These are phyloP conservation scores for Drosophila affinis DNA, from an alignment of 2,888 invertebrate genomes.

Conservation along the genomic window DNA sequence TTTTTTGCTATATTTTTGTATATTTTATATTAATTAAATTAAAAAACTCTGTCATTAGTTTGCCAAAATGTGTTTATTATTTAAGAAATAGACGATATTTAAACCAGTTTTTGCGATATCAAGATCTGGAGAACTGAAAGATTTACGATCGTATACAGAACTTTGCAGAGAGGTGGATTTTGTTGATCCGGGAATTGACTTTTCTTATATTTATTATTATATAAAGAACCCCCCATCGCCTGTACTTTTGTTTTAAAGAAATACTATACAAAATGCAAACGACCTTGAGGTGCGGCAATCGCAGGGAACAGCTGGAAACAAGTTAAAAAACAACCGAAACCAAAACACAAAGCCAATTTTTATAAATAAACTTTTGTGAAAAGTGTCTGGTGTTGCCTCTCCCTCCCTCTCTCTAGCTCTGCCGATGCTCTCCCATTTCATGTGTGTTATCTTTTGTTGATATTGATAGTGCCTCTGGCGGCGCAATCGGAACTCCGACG, in stretches of 20 bases:
- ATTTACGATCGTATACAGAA: conserved; percentile 10
- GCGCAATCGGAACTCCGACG: conserved; percentile 21
- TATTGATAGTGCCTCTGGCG: conserved; percentile 58
- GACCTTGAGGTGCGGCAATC: conserved; percentile 57
- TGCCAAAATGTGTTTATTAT: background rate
- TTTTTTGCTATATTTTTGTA: background rate
- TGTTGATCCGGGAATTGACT: background rate
- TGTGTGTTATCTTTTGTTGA: conserved; percentile 65
- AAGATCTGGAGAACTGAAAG: conserved; percentile 3
- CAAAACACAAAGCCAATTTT: conserved; percentile 14
- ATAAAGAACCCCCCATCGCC: conserved; percentile 33
- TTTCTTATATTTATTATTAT: conserved; percentile 7
- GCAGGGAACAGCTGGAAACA: conserved; percentile 54
- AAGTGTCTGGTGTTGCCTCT: conserved; percentile 1
- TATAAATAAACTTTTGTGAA: conserved; percentile 56
- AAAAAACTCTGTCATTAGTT: background rate
- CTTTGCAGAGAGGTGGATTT: background rate
- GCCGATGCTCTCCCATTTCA: background rate
- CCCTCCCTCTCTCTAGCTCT: conserved; percentile 6
- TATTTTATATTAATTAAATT: background rate
- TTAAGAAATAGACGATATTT: background rate
- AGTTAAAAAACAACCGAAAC: conserved; percentile 23
- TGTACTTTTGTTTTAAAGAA: conserved; percentile 43
- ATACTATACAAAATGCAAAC: conserved; percentile 43
- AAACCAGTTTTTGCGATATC: background rate